phyloP scores from a whole-genome alignment of 2,113 vertebrate genomes.

The Gnathonemus echidnorhynchus region DNA sequence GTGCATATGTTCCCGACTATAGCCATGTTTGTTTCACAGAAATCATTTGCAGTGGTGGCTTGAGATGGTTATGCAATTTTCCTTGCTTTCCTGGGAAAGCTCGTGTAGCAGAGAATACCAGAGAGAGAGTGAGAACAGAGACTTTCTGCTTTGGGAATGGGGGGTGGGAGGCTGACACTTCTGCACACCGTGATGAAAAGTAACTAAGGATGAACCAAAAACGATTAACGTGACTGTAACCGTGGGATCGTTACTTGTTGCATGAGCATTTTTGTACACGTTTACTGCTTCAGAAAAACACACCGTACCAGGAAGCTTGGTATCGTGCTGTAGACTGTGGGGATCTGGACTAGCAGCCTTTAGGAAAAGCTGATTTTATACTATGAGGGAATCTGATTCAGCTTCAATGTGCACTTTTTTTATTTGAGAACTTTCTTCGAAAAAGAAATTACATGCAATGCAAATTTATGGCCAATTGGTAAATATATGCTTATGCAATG shows the following conservation, averaged over 20 bases:
- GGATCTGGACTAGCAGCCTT: not conserved
- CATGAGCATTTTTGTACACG: not conserved
- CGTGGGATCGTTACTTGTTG: not conserved
- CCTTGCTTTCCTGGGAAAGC: not conserved
- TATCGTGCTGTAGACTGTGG: not conserved
- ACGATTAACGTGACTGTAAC: not conserved
- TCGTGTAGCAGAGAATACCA: not conserved
- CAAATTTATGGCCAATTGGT: not conserved
- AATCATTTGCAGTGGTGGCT: not conserved
- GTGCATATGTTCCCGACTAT: not conserved
- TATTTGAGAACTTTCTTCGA: not conserved
- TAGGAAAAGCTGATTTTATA: constrained; percentile 1
- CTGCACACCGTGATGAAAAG: not conserved
- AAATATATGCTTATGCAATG: constrained; percentile 1
- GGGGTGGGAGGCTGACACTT: not conserved
- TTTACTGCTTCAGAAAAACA: constrained; percentile 3
- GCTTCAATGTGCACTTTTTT: not conserved
- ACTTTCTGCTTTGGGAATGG: not conserved
- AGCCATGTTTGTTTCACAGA: not conserved
- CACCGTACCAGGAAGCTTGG: not conserved
- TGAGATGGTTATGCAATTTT: not conserved
- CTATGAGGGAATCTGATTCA: constrained; percentile 3
- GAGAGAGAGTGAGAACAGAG: not conserved
- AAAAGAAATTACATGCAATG: constrained; percentile 3
- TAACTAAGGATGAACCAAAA: constrained; percentile 14